These are phyloP conservation scores for Lordiphosa clarofinis DNA, from an alignment of 1,140 invertebrate genomes.

Conservation along the genomic window DNA sequence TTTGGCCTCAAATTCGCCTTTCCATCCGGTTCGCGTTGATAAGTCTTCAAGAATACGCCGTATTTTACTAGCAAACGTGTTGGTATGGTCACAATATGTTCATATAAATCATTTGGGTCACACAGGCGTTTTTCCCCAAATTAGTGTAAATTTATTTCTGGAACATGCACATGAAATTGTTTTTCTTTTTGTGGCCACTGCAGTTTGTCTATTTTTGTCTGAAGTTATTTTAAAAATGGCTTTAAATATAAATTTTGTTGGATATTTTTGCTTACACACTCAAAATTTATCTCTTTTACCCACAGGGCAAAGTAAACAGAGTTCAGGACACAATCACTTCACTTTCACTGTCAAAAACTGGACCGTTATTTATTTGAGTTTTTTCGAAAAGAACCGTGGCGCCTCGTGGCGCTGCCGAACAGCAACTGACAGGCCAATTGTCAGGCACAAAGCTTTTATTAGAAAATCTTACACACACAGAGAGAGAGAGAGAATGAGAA, in stretches of 20 bases:
- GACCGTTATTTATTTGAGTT: conserved; percentile 16
- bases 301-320: conserved; percentile 9
- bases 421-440: conserved; percentile 48
- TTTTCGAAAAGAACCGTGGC: conserved; percentile 23
- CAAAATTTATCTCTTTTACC: conserved; percentile 16
- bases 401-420: conserved; percentile 54
- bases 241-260: conserved; percentile 6
- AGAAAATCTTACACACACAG: conserved; percentile 22
- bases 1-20: conserved; percentile 29
- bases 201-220: conserved; percentile 37
- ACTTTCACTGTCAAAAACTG: conserved; percentile 27
- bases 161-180: conserved; percentile 27
- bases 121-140: conserved; percentile 33
- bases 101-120: conserved; percentile 44
- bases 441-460: conserved; percentile 46
- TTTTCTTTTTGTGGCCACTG: conserved; percentile 19
- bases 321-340: conserved; percentile 7
- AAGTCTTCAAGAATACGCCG: conserved; percentile 22
- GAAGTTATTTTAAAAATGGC: too few relatives aligned
- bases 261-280: conserved; percentile 14
- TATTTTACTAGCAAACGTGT: conserved; percentile 3
- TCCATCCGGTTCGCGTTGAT: conserved; percentile 60
- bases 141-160: conserved; percentile 53
- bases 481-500: background rate
- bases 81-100: conserved; percentile 22